These are phyloP conservation scores for Lasioglossum figueresi DNA, from an alignment of 2,888 invertebrate genomes.

Conservation along the genomic window DNA sequence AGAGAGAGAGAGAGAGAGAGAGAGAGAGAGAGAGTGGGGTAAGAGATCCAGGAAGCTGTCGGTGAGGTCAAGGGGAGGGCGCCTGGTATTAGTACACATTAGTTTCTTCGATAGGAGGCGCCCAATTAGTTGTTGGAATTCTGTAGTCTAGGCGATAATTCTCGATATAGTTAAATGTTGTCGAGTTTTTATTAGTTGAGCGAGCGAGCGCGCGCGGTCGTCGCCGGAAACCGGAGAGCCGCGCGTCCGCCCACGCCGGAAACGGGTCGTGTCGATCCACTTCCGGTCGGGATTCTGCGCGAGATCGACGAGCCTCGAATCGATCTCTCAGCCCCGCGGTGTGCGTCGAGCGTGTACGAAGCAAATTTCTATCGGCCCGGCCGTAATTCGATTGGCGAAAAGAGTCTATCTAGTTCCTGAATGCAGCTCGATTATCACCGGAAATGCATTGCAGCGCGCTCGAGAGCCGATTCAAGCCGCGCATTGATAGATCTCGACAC, in stretches of 20 bases:
- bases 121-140: slow-evolving; percentile 82
- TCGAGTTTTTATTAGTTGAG: slow-evolving; percentile 76
- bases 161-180: slow-evolving; percentile 81
- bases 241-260: slow-evolving; percentile 23
- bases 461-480: not conserved
- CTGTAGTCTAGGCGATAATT: slow-evolving; percentile 80
- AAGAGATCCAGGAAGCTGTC: slow-evolving; percentile 62
- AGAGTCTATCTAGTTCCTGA: slow-evolving; percentile 12
- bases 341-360: not conserved
- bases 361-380: not conserved
- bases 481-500: slow-evolving; percentile 10
- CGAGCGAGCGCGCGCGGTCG: slow-evolving; percentile 49
- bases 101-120: slow-evolving; percentile 79
- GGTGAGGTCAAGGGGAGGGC: slow-evolving; percentile 78
- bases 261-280: not conserved
- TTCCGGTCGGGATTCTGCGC: not conserved
- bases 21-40: not conserved
- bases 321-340: slow-evolving; percentile 2
- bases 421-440: not conserved
- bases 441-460: not conserved
- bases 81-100: slow-evolving; percentile 83
- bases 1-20: not conserved
- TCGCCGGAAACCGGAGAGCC: slow-evolving; percentile 49
- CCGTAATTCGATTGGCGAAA: slow-evolving; percentile 2
- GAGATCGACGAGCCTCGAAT: slow-evolving; percentile 22